Evolutionary conservation across 2,113 vertebrate genomes (phyloP).

Genomic region (Gallinago media): DNA sequence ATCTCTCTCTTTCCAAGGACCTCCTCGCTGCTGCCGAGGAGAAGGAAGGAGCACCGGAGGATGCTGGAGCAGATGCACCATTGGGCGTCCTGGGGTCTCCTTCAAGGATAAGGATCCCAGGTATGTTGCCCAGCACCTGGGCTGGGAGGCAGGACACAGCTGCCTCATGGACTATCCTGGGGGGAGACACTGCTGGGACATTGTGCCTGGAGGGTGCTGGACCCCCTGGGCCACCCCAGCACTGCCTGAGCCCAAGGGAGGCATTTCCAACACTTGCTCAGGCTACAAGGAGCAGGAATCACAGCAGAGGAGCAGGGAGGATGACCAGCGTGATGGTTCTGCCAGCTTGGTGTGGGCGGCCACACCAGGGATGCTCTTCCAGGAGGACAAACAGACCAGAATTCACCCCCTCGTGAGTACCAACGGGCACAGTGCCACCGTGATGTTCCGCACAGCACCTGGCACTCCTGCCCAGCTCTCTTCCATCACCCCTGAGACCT

Average conservation of each 20-base stretch:
- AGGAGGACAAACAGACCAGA: background rate
- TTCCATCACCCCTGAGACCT: background rate
- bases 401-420: slow-evolving; percentile 83
- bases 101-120: background rate
- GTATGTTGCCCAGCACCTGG: background rate
- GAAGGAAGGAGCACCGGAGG: background rate
- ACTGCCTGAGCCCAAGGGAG: no score
- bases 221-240: background rate
- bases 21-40: background rate
- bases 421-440: accelerated
- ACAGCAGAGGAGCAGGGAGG: background rate
- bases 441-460: accelerated
- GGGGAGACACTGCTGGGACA: background rate
- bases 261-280: background rate
- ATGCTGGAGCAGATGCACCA: background rate
- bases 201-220: background rate
- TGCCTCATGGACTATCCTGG: no score
- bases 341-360: slow-evolving; percentile 78
- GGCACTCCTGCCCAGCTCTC: accelerated
- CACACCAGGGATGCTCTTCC: slow-evolving; percentile 70
- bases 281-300: background rate
- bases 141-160: background rate
- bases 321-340: accelerated
- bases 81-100: background rate
- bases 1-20: background rate